These are phyloP conservation scores for Sicus ferrugineus DNA, from an alignment of 2,888 invertebrate genomes.

Conservation along the genomic window DNA sequence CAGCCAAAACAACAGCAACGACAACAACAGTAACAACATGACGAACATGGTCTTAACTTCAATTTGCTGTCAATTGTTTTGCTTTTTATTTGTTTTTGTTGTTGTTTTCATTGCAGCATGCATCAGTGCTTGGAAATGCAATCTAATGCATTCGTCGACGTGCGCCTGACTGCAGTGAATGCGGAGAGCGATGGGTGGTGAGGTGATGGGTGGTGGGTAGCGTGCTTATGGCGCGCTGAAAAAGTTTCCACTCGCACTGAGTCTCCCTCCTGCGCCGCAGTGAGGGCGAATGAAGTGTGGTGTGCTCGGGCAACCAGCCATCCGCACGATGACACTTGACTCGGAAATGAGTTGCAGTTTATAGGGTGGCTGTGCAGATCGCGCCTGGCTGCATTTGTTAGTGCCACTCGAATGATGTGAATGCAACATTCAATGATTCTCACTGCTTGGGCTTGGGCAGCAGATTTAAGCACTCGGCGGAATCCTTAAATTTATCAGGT, in stretches of 20 bases:
- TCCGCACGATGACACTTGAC: slow-evolving; percentile 33
- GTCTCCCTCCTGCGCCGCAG: too few relatives aligned
- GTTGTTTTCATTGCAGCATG: slow-evolving; percentile 19
- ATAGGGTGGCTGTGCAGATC: neutral
- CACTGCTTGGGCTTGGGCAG: too few relatives aligned
- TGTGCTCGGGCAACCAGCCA: slow-evolving; percentile 2
- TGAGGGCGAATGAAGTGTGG: slow-evolving; percentile 3
- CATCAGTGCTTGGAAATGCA: slow-evolving; percentile 24
- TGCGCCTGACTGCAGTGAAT: neutral
- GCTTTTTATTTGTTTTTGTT: neutral
- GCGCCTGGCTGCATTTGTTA: slow-evolving; percentile 1
- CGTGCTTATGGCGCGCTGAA: neutral
- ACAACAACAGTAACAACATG: neutral
- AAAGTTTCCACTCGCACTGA: slow-evolving; percentile 12
- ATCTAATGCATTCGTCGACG: slow-evolving; percentile 19
- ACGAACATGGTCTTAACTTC: slow-evolving; percentile 16
- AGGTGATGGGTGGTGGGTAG: neutral
- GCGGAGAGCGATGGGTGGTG: neutral
- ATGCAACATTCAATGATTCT: slow-evolving; percentile 32
- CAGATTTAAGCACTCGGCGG: too few relatives aligned
- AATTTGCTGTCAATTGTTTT: slow-evolving; percentile 26
- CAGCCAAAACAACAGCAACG: neutral
- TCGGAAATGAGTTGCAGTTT: slow-evolving; percentile 35
- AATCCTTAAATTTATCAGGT: neutral
- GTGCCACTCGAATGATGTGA: slow-evolving; percentile 15